Percentiles rank a stretch among this genome's conserved stretches.
Conservation (phyloP, 2,797 vertebrate species). For the Champsocephalus gunnari region DNA sequence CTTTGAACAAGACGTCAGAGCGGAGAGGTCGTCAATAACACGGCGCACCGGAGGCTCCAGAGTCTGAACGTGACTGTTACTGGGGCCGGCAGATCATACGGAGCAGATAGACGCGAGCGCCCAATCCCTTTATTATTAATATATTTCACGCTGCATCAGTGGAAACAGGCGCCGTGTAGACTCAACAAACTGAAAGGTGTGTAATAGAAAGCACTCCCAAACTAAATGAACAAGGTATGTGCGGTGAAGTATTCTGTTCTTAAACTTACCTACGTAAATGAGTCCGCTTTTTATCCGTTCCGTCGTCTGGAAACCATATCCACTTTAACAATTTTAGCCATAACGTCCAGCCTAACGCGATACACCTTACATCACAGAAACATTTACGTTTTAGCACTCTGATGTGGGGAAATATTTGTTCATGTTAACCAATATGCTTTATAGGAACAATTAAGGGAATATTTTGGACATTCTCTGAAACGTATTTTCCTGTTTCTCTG, state of each 20-base stretch:
- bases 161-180: slow-evolving; percentile 65
- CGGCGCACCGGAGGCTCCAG: slow-evolving; percentile 36
- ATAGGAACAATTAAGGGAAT: too few species aligned
- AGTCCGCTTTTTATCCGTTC: too few species aligned
- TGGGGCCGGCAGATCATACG: slow-evolving; percentile 76
- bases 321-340: too few species aligned
- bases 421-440: too few species aligned
- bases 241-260: background rate
- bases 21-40: slow-evolving; percentile 70
- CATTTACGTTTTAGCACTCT: too few species aligned
- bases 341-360: too few species aligned
- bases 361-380: too few species aligned
- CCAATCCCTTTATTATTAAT: slow-evolving; percentile 67
- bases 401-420: too few species aligned
- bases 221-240: slow-evolving; percentile 63
- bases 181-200: slow-evolving; percentile 62
- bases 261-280: too few species aligned
- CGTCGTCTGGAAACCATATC: too few species aligned
- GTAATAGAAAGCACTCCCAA: slow-evolving; percentile 50
- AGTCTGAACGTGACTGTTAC: slow-evolving; percentile 72
- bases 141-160: slow-evolving; percentile 66
- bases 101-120: slow-evolving; percentile 73
- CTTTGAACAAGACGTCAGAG: slow-evolving; percentile 74
- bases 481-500: too few species aligned
- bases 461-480: too few species aligned